These are phyloP conservation scores for Dasypolia templi DNA, from an alignment of 2,888 invertebrate species.

Conservation along the genomic window DNA sequence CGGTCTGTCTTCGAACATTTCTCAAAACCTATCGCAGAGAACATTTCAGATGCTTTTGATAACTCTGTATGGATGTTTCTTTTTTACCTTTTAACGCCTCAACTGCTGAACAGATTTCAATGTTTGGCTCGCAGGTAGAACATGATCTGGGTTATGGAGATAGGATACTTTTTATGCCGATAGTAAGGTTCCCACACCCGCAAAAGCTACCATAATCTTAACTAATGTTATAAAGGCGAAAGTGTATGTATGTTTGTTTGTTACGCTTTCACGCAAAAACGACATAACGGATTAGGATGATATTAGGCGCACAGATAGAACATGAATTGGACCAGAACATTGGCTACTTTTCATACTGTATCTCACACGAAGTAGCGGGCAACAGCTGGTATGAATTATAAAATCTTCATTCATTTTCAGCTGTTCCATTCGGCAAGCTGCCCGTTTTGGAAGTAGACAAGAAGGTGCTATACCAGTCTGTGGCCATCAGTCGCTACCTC, in stretches of 20 bases:
- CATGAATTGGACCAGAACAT: too few species aligned
- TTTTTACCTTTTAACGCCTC: not conserved
- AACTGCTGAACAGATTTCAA: not conserved
- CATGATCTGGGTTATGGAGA: not conserved
- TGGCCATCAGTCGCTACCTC: conserved; percentile 83
- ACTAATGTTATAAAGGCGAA: too few species aligned
- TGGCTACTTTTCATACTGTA: too few species aligned
- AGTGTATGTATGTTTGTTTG: too few species aligned
- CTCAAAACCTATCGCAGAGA: not conserved
- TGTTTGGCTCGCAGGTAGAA: not conserved
- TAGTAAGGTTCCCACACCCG: not conserved
- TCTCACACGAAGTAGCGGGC: too few species aligned
- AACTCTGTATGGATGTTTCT: not conserved
- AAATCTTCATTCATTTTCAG: conserved; percentile 11
- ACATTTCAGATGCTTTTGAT: not conserved
- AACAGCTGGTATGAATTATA: too few species aligned
- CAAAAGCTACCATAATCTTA: too few species aligned
- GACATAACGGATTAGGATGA: too few species aligned
- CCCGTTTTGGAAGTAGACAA: conserved; percentile 86
- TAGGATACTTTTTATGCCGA: not conserved
- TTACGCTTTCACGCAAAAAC: too few species aligned
- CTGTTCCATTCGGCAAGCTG: conserved; percentile 78
- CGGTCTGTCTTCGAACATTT: not conserved
- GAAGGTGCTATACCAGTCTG: conserved; percentile 81
- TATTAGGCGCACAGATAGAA: too few species aligned